phyloP scores from a whole-genome alignment of 2,888 invertebrate genomes.

The Sarcophaga caerulescens region DNA sequence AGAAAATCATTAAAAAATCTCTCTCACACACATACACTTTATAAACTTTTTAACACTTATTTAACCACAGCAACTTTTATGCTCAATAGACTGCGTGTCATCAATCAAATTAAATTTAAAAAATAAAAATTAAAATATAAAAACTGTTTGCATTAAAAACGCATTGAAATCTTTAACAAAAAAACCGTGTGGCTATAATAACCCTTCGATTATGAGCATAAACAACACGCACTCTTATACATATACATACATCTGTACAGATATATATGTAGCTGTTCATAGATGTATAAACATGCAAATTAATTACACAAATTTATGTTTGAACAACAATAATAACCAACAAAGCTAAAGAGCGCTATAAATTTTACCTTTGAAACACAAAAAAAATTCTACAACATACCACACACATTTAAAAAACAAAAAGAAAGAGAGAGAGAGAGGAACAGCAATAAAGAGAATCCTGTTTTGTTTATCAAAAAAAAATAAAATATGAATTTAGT shows the following conservation, averaged over 20 bases:
- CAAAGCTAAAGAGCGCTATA: background rate
- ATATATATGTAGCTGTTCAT: background rate
- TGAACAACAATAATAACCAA: background rate
- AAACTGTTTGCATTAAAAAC: background rate
- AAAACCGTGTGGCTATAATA: constrained; percentile 41
- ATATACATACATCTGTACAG: background rate
- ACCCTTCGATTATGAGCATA: constrained; percentile 45
- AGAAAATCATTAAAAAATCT: background rate
- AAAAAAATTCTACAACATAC: too few species aligned
- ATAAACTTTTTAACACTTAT: background rate
- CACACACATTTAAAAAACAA: background rate
- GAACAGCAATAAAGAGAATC: background rate
- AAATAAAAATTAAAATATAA: background rate
- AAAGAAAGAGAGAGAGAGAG: background rate
- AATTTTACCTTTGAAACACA: too few species aligned
- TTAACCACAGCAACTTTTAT: background rate
- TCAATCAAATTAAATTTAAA: background rate
- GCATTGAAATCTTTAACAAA: background rate
- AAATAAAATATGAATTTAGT: constrained; percentile 50
- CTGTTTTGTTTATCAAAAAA: background rate
- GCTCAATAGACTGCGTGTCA: background rate
- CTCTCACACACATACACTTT: background rate
- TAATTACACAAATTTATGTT: background rate
- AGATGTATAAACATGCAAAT: background rate
- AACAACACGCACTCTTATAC: constrained; percentile 21